phyloP scores from a whole-genome alignment of 2,888 invertebrate species.

The Macaria notata region DNA sequence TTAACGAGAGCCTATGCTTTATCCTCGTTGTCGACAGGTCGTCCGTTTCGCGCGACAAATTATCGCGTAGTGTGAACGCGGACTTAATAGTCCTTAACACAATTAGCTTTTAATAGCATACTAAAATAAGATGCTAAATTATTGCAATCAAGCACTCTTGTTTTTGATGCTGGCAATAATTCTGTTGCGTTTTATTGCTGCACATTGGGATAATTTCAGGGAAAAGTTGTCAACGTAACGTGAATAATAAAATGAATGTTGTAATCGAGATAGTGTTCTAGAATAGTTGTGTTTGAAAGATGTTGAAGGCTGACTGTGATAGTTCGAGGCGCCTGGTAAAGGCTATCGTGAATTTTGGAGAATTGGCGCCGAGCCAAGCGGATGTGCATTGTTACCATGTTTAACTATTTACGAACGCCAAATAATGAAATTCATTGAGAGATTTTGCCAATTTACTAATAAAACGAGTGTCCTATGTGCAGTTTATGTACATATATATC shows the following conservation, averaged over 20 bases:
- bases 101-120: constrained; percentile 64
- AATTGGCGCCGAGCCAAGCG: constrained; percentile 20
- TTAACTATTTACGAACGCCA: constrained; percentile 17
- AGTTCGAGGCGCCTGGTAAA: constrained; percentile 23
- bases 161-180: constrained; percentile 35
- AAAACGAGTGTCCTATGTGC: background rate
- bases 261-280: background rate
- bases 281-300: background rate
- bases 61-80: constrained; percentile 32
- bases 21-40: constrained; percentile 16
- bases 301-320: constrained; percentile 22
- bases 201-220: constrained; percentile 31
- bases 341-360: constrained; percentile 18
- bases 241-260: constrained; percentile 17
- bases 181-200: constrained; percentile 34
- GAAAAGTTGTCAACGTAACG: constrained; percentile 31
- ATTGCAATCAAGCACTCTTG: constrained; percentile 51
- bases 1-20: constrained; percentile 23
- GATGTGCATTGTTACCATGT: constrained; percentile 19
- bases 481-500: no score
- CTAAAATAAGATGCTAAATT: constrained; percentile 71
- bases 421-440: constrained; percentile 19
- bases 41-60: constrained; percentile 19
- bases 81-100: constrained; percentile 60
- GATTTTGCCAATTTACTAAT: background rate